Base-by-base conservation (phyloP, 2,797 vertebrate species). In the Melanotaenia parkinsoni region DNA sequence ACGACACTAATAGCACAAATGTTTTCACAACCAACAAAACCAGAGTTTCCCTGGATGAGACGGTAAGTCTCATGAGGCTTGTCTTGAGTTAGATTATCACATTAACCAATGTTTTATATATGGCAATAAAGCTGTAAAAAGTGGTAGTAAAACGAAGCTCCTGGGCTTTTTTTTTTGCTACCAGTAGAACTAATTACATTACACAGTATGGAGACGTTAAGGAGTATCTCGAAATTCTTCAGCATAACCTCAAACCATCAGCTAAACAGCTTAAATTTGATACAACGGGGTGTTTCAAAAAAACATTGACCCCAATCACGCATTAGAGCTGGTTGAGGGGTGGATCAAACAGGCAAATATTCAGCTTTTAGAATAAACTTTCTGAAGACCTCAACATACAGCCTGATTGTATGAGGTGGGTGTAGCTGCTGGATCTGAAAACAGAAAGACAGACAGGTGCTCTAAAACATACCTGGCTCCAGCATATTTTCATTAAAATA, bases 21-120 rank as follows among this genome's bases (percentile, higher is more conserved):
- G 57, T 30, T 1, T 77, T 93, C 0, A 84, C 77, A 53, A 50
- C 83, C 22, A 96, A 96, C 81, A 43, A 2, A 26, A 94, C 95
- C 3, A 82, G 67, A 0, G 63, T 71, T 24, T 92, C 94, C 0
- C 90, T 97, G 76, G 93, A 91, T 0, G 92, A 95, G 63, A 97
- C 94, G 5, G 96, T 98, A 51, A 90, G 91, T 65, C n/a, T 56
- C 26, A 40, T 9, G 2, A 12, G 0, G 5, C 13, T 26, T 33
- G 32, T 22, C 4, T 38, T 13, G 50, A 54, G 11, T 63, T 22
- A 11, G 10, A 56, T 24, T 16, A 24, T 5, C 0, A 30, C 20
- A 13, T 28, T 40, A n/a, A 2, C 5, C 35, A 20, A 1, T 50
- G 16, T 6, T 65, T 30, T 30, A 30, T 30, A 33, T 33, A 33